A percentile compares a stretch with the other conserved stretches of the same genome.
Conservation (phyloP, 2,113 vertebrate genomes). For the Varanus komodoensis region DNA sequence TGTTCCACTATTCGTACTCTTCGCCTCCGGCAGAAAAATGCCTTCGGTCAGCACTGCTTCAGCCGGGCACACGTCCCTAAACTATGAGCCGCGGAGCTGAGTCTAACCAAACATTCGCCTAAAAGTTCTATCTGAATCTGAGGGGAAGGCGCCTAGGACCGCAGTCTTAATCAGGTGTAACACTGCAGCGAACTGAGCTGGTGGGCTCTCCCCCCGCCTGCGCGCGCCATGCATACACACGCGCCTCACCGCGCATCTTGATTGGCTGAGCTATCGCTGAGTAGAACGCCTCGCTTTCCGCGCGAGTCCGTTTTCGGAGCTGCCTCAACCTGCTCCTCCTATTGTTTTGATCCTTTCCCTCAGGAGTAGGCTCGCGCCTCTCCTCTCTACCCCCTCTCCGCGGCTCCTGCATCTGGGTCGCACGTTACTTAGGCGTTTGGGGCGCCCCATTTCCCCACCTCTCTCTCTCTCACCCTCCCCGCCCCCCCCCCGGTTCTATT, state of each 20-base stretch:
- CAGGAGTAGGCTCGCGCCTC: conserved; percentile 8
- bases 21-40: too few species aligned
- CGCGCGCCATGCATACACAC: too few species aligned
- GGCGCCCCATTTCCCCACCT: conserved; percentile 27
- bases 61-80: neutral
- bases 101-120: neutral
- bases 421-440: neutral
- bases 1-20: too few species aligned
- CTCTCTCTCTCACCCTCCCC: conserved; percentile 40
- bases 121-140: neutral
- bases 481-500: conserved; percentile 39
- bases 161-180: conserved; percentile 18
- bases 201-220: neutral
- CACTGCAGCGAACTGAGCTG: conserved; percentile 21
- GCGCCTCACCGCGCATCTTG: neutral
- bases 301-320: conserved; percentile 34
- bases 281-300: conserved; percentile 9
- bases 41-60: neutral
- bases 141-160: neutral
- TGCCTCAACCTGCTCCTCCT: conserved; percentile 54
- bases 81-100: neutral
- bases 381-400: neutral
- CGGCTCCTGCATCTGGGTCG: conserved; percentile 21
- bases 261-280: conserved; percentile 14
- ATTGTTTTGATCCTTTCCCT: conserved; percentile 58